Evolutionary conservation across 1,140 invertebrate species (phyloP), one percentile per base, ranked within the genome.

Genomic region (Drosophila burlai): DNA sequence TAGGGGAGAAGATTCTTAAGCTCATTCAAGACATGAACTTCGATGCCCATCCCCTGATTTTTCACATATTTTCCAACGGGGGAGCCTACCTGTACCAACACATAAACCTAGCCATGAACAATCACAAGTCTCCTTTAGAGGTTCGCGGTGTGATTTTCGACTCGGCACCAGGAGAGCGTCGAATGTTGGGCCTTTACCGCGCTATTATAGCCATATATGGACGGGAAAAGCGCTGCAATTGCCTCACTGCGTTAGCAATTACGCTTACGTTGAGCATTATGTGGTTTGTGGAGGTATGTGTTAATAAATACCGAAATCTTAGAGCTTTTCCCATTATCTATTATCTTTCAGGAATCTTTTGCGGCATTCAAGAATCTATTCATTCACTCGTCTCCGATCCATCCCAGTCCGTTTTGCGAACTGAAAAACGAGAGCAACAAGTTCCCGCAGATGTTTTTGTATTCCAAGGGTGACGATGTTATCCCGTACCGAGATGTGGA

Each of bases 1-100:
- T 96, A 67, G 96, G 96, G 6, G 94, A 94, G 57, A 95, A 96
- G 91, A 93, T 97, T 16, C 93, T 97, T 0, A 95, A 96, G 83
- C 89, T 96, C 15, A 93, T 97, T 15, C 84, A 93, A 11, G 95
- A 96, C n/a, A 94, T 96, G 83, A 95, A 95, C 78, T 94, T 96
- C 36, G 94, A 96, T 84, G 94, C 94, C 21, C 95, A 96, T 86
- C 96, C 96, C 3, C 94, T 97, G 43, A 95, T 97, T 60, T 96
- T 97, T 83, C 97, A 97, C 76, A 94, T 96, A 40, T 97, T 97
- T 91, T 97, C 96, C 55, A 97, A 97, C 92, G 96, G 96, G 16
- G 97, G 97, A 29, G 95, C 95, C 2, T 95, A 95, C 71, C 91
- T 96, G 6, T 96, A 96, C 87, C 95, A 96, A 73, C 95, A 96